These are phyloP conservation scores for Arenaria interpres DNA, from an alignment of 2,113 vertebrate species.

Conservation along the genomic window DNA sequence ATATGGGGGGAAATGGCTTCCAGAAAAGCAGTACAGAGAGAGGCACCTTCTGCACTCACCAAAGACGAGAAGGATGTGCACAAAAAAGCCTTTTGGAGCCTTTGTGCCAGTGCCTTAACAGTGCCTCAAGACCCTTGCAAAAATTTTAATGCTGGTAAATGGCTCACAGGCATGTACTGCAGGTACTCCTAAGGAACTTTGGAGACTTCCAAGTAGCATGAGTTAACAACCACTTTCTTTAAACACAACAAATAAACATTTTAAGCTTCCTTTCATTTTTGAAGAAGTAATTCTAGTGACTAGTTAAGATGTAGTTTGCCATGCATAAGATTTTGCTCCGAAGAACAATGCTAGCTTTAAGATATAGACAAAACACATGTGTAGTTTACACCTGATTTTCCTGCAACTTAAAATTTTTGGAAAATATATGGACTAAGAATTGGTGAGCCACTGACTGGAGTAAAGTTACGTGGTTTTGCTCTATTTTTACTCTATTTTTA, in stretches of 20 bases:
- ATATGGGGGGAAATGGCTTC: rapidly evolving
- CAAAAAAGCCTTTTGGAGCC: neutral
- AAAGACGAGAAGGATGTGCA: neutral
- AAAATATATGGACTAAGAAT: neutral
- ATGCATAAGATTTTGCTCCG: neutral
- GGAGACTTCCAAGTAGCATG: neutral
- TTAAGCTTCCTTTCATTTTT: neutral
- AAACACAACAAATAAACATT: neutral
- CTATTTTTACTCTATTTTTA: neutral
- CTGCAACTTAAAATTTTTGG: neutral
- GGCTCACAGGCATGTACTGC: neutral
- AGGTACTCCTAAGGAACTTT: neutral
- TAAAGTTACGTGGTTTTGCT: neutral
- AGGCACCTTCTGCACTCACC: neutral
- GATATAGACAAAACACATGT: neutral
- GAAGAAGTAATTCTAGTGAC: neutral
- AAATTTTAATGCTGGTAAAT: neutral
- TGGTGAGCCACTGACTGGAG: neutral
- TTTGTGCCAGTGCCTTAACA: neutral
- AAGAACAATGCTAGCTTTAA: neutral
- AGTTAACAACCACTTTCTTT: neutral
- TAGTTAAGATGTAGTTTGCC: neutral
- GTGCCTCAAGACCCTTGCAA: neutral
- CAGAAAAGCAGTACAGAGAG: neutral
- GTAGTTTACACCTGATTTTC: neutral